phyloP scores from a whole-genome alignment of 2,113 vertebrate species.

The Paracanthobrama guichenoti region DNA sequence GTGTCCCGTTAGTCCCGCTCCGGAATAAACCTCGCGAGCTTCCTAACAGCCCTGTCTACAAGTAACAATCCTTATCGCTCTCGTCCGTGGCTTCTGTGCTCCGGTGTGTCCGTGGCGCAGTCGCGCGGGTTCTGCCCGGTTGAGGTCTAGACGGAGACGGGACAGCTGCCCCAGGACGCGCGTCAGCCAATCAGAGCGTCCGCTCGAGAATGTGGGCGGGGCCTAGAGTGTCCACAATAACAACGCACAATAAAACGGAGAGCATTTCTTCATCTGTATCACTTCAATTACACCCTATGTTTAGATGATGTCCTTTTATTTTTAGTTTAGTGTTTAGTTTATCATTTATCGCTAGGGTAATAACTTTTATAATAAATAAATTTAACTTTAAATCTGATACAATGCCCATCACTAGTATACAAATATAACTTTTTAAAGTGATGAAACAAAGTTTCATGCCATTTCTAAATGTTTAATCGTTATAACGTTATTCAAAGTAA shows the following conservation, averaged over 20 bases:
- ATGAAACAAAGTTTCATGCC: neutral
- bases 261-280: neutral
- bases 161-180: slow-evolving; percentile 41
- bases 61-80: neutral
- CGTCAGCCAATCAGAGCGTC: slow-evolving; percentile 52
- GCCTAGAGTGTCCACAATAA: neutral
- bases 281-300: neutral
- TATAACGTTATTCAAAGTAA: no score
- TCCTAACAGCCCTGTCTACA: neutral
- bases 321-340: neutral
- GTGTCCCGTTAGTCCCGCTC: slow-evolving; percentile 10
- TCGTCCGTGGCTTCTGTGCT: neutral
- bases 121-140: slow-evolving; percentile 46
- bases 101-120: slow-evolving; percentile 26
- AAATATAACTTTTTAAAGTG: neutral
- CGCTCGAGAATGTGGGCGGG: neutral
- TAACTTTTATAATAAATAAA: neutral
- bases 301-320: neutral
- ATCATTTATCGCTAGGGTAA: neutral
- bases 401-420: neutral
- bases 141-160: slow-evolving; percentile 52
- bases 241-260: neutral
- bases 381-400: neutral
- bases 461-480: neutral
- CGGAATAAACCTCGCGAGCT: neutral